Conservation (phyloP, 2,797 vertebrate genomes). For the Lateolabrax maculatus region DNA sequence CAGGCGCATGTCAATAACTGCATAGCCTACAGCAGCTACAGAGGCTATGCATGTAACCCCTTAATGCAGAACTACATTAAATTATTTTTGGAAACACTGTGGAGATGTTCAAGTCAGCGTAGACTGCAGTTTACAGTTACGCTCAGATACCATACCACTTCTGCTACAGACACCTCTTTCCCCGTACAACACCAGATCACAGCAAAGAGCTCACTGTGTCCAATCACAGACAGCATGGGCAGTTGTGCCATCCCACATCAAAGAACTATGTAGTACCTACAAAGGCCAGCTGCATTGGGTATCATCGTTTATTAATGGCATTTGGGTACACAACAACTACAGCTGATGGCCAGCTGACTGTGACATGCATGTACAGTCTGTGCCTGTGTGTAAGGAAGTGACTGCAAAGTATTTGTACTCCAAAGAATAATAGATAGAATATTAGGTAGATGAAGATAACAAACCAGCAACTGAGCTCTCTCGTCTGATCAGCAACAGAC, state of each 20-base stretch:
- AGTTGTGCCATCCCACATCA: background rate
- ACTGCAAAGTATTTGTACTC: background rate
- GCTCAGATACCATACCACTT: background rate
- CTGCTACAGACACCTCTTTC: background rate
- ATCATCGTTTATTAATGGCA: background rate
- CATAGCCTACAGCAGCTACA: no score
- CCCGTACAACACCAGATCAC: background rate
- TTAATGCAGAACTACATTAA: background rate
- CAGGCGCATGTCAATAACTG: background rate
- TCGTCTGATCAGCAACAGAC: no score
- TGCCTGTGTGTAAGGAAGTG: no score
- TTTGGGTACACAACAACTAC: background rate
- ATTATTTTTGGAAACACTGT: background rate
- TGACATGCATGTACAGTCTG: background rate
- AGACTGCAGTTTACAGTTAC: background rate
- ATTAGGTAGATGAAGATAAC: background rate
- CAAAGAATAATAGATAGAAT: background rate
- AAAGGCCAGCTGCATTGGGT: background rate
- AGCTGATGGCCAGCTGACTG: background rate
- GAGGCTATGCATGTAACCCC: background rate
- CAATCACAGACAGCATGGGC: background rate
- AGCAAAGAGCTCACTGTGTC: background rate
- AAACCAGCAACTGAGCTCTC: background rate
- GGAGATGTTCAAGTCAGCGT: background rate
- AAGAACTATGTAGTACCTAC: background rate